Conservation (phyloP, 2,113 vertebrate species). For the Cheilinus undulatus region DNA sequence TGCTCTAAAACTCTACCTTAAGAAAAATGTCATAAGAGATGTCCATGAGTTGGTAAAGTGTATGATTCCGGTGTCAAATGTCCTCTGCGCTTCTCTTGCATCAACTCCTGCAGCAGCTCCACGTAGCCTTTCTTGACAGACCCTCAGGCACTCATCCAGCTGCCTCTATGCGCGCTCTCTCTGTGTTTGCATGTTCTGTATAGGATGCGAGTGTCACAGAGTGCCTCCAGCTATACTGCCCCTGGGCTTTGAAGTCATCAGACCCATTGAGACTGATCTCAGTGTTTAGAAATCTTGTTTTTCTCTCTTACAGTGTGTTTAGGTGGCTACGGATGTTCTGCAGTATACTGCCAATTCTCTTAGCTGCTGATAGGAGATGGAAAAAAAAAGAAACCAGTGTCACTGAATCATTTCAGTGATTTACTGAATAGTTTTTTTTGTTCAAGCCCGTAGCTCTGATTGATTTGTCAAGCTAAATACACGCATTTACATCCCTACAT, state of each 20-base stretch:
- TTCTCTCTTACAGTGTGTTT: conserved; percentile 17
- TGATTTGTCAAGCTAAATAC: background rate
- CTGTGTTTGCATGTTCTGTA: conserved; percentile 46
- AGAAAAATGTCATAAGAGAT: conserved; percentile 27
- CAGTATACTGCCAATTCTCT: conserved; percentile 8
- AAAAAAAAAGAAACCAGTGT: conserved; percentile 26
- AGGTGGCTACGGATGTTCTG: conserved; percentile 11
- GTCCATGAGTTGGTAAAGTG: background rate
- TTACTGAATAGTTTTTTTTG: background rate
- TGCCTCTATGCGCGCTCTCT: conserved; percentile 39
- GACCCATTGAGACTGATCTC: conserved; percentile 50
- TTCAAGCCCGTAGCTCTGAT: background rate
- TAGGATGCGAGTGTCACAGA: conserved; percentile 51
- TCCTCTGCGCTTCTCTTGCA: conserved; percentile 12
- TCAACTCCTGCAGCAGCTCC: conserved; percentile 1
- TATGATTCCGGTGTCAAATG: conserved; percentile 24
- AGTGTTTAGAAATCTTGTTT: conserved; percentile 47
- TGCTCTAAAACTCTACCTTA: conserved; percentile 2
- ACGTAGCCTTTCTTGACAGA: conserved; percentile 24
- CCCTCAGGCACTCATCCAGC: conserved; percentile 55
- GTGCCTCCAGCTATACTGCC: conserved; percentile 62
- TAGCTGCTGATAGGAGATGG: background rate
- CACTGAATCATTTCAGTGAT: conserved; percentile 5
- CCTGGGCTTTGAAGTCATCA: conserved; percentile 58
- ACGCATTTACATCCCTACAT: background rate